Evolutionary conservation across 1,140 invertebrate genomes (phyloP).

Genomic region (Vollenhovia emeryi): DNA sequence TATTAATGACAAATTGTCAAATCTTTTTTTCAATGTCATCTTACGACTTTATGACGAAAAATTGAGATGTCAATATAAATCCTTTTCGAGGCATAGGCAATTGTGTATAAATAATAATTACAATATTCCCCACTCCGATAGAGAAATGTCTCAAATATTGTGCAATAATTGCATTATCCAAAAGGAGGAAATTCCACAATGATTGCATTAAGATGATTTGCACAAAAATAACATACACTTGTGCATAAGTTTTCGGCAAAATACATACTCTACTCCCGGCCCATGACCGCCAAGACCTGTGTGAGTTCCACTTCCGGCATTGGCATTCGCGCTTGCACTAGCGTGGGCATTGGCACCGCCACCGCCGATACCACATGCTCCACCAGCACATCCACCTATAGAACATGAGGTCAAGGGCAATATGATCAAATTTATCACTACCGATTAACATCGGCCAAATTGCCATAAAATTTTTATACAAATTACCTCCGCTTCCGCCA

Average conservation of each 20-base stretch:
- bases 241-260: background rate
- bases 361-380: conserved; percentile 7
- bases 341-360: conserved; percentile 66
- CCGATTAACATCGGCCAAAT: background rate
- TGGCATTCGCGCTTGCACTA: conserved; percentile 62
- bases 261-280: conserved; percentile 64
- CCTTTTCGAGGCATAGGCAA: background rate
- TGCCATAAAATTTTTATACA: conserved; percentile 1
- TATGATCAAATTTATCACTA: background rate
- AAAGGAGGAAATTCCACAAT: too few relatives aligned
- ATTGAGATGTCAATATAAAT: background rate
- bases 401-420: background rate
- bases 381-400: conserved; percentile 43
- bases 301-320: conserved; percentile 39
- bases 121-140: too few relatives aligned
- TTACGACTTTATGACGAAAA: background rate
- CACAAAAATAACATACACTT: background rate
- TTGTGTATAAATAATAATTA: too few relatives aligned
- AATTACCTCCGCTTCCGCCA: conserved; percentile 37
- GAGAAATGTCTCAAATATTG: too few relatives aligned
- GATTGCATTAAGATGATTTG: too few relatives aligned
- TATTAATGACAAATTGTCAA: background rate
- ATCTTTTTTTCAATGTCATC: background rate
- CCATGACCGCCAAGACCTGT: conserved; percentile 41
- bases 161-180: too few relatives aligned